phyloP scores from a whole-genome alignment of 2,888 invertebrate genomes.

The Parochlus steinenii region DNA sequence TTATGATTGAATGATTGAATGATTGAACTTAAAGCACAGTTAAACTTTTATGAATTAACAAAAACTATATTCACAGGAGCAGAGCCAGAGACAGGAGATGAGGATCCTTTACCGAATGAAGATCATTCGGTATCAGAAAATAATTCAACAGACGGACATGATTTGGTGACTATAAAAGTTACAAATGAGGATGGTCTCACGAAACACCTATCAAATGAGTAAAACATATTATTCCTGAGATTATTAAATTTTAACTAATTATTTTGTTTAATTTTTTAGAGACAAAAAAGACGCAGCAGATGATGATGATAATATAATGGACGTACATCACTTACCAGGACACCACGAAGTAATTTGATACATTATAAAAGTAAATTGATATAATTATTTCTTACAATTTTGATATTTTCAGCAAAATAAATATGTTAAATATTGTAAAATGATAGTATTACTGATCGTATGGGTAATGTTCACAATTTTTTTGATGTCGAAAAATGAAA shows the following conservation, averaged over 20 bases:
- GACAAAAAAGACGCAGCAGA: constrained; percentile 6
- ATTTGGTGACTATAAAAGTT: constrained; percentile 25
- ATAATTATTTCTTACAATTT: not conserved
- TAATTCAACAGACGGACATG: constrained; percentile 14
- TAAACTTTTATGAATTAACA: too few species aligned
- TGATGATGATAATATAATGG: constrained; percentile 7
- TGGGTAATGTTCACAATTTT: constrained; percentile 53
- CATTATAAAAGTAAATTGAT: not conserved
- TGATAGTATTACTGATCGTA: constrained; percentile 37
- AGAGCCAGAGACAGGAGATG: constrained; percentile 16
- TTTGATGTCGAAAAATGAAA: constrained; percentile 52
- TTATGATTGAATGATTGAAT: too few species aligned
- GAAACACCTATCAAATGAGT: constrained; percentile 25
- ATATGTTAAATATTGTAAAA: constrained; percentile 28
- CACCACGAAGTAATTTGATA: constrained; percentile 7
- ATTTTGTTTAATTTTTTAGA: not conserved
- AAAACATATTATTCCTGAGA: constrained; percentile 14
- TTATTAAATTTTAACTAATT: not conserved
- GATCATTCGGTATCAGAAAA: constrained; percentile 20
- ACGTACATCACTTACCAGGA: constrained; percentile 7
- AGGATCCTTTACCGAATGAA: constrained; percentile 26
- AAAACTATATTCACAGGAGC: too few species aligned
- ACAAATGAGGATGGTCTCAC: constrained; percentile 28
- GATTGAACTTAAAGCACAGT: too few species aligned
- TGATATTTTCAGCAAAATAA: constrained; percentile 20